Conservation (phyloP, 2,888 invertebrate genomes). For the Clostera curtula region DNA sequence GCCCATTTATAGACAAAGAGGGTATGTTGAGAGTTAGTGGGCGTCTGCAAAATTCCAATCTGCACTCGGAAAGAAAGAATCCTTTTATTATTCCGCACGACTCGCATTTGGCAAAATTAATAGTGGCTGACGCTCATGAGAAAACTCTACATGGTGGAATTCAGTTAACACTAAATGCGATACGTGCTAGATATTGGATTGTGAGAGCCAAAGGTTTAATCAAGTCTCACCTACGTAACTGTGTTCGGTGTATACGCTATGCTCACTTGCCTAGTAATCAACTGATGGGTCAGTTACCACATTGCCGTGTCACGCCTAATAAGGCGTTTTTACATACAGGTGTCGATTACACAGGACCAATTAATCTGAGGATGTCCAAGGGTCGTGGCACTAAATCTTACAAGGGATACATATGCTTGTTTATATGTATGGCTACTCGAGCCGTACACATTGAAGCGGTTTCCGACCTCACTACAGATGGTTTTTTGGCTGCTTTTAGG, state of each 20-base stretch:
- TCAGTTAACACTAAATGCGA: background rate
- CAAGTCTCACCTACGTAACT: constrained; percentile 1
- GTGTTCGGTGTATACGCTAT: constrained; percentile 9
- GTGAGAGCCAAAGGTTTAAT: background rate
- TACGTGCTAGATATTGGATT: background rate
- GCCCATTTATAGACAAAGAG: constrained; percentile 1
- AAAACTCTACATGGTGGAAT: background rate
- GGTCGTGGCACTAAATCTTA: too few relatives aligned
- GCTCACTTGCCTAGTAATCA: background rate
- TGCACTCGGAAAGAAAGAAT: background rate
- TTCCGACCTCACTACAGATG: too few relatives aligned
- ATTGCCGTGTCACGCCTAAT: background rate
- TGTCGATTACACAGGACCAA: background rate
- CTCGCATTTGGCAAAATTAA: constrained; percentile 1
- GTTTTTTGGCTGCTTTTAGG: too few relatives aligned
- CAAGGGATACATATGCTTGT: too few relatives aligned
- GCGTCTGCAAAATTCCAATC: background rate
- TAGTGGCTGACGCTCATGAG: background rate
- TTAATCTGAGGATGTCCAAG: background rate
- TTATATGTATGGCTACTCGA: too few relatives aligned
- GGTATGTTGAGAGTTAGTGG: constrained; percentile 1
- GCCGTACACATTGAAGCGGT: too few relatives aligned
- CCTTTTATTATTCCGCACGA: constrained; percentile 1
- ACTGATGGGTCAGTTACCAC: constrained; percentile 13
- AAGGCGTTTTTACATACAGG: background rate